These are phyloP conservation scores for Caenorhabditis zanzibari DNA, from an alignment of 2,888 invertebrate genomes.

Conservation along the genomic window DNA sequence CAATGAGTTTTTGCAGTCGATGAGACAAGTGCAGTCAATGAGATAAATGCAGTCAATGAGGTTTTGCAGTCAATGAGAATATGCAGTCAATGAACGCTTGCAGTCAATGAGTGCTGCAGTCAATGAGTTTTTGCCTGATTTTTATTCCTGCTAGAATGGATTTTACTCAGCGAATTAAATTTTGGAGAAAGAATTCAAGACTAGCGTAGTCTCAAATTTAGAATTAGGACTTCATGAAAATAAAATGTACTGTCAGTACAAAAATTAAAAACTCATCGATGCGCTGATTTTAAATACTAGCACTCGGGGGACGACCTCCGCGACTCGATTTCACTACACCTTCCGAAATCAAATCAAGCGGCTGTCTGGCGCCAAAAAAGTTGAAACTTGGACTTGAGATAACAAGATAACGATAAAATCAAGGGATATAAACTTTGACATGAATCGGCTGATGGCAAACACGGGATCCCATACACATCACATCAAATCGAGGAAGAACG, in stretches of 20 bases:
- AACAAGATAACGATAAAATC: conserved; percentile 14
- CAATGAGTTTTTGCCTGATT: too few relatives aligned
- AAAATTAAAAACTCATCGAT: background rate
- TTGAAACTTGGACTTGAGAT: conserved; percentile 59
- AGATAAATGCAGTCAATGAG: too few relatives aligned
- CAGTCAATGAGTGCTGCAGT: too few relatives aligned
- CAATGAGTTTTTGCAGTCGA: too few relatives aligned
- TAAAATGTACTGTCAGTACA: background rate
- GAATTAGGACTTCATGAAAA: too few relatives aligned
- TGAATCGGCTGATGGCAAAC: conserved; percentile 20
- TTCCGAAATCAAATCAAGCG: conserved; percentile 35
- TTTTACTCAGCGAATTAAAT: background rate
- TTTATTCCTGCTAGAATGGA: too few relatives aligned
- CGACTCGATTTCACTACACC: conserved; percentile 14
- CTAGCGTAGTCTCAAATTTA: too few relatives aligned
- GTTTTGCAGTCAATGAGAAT: too few relatives aligned
- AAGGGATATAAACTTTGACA: conserved; percentile 37
- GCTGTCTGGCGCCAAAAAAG: conserved; percentile 56
- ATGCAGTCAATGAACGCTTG: too few relatives aligned
- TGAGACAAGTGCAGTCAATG: too few relatives aligned
- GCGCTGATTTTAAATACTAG: conserved; percentile 8
- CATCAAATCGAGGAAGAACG: conserved; percentile 21
- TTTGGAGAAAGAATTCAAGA: background rate
- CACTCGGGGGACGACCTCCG: conserved; percentile 14
- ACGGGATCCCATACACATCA: conserved; percentile 20